These are phyloP conservation scores for Dasypus novemcinctus DNA, from an alignment of 2,113 vertebrate species.

Conservation along the genomic window DNA sequence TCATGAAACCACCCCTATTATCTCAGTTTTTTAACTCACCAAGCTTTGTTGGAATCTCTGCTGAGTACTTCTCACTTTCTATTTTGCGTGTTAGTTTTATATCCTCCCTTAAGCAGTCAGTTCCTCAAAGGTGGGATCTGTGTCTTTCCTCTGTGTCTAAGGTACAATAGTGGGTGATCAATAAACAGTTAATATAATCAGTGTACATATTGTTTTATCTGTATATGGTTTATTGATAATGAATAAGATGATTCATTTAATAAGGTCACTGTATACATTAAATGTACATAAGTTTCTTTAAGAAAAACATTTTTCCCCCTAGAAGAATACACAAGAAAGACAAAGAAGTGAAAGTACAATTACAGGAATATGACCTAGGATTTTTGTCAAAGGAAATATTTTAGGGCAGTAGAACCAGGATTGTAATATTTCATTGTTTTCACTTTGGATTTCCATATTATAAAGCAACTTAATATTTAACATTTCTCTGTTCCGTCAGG, in stretches of 20 bases:
- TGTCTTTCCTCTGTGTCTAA: not conserved
- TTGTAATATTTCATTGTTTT: not conserved
- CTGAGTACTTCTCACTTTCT: not conserved
- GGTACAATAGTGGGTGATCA: not conserved
- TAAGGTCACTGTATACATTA: not conserved
- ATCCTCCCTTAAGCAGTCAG: not conserved
- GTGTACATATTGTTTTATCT: not conserved
- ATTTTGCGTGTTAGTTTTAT: not conserved
- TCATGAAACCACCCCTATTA: not conserved
- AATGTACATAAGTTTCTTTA: slow-evolving; percentile 2
- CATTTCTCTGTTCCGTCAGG: not conserved
- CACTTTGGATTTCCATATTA: not conserved
- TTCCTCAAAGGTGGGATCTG: not conserved
- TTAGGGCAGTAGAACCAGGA: not conserved
- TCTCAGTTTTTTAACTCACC: not conserved
- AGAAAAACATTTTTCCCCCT: not conserved
- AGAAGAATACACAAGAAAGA: not conserved
- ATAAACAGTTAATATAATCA: not conserved
- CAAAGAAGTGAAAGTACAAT: not conserved
- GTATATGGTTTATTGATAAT: not conserved
- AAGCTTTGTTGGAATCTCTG: not conserved
- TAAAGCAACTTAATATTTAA: not conserved
- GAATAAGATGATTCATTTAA: not conserved
- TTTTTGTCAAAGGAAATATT: not conserved
- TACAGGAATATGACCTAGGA: not conserved